These are phyloP conservation scores for Styela clava DNA, from an alignment of 23 tunicate species.

Conservation along the genomic window DNA sequence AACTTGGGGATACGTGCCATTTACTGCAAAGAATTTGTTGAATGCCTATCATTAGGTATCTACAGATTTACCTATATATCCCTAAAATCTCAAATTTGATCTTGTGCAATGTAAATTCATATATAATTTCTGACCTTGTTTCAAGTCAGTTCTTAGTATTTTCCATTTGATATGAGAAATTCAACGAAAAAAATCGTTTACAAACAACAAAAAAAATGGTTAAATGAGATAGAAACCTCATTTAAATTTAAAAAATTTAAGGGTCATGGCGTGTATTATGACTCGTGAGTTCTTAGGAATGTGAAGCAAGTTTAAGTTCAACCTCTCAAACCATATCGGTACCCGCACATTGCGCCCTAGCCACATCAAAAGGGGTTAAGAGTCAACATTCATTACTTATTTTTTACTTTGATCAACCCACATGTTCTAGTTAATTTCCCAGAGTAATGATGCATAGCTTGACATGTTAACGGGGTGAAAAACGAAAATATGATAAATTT, in stretches of 20 bases:
- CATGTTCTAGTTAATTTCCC: neutral
- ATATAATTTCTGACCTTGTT: no score
- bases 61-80: no score
- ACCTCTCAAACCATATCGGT: neutral
- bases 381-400: neutral
- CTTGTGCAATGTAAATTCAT: no score
- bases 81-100: no score
- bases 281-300: neutral
- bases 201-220: no score
- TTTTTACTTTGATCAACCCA: neutral
- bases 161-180: no score
- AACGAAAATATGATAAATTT: no score
- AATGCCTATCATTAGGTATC: no score
- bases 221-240: no score
- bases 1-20: neutral
- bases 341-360: neutral
- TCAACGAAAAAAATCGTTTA: no score
- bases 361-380: neutral
- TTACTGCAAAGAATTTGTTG: neutral
- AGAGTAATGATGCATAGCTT: neutral
- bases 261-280: neutral
- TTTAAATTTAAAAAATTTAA: no score
- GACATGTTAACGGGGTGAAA: neutral
- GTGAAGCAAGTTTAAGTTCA: neutral
- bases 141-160: no score